phyloP scores from a whole-genome alignment of 1,140 invertebrate genomes.

The Pteromalus puparum region DNA sequence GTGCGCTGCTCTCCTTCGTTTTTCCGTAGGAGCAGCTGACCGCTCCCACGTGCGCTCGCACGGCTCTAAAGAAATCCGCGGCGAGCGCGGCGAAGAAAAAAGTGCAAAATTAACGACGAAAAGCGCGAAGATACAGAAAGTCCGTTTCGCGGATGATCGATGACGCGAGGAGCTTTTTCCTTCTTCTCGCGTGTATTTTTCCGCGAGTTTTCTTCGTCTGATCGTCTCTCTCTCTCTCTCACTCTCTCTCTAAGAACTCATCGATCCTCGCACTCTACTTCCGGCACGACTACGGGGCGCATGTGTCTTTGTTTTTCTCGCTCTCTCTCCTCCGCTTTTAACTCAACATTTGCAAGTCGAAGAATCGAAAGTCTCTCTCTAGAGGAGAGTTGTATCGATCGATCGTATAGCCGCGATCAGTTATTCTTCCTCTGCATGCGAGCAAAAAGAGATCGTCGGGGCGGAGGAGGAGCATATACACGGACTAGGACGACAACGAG shows the following conservation, averaged over 20 bases:
- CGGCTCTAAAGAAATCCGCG: background rate
- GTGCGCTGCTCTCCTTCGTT: background rate
- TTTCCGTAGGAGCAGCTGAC: background rate
- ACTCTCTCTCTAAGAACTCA: slow-evolving; percentile 39
- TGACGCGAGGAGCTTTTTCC: background rate
- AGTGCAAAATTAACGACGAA: slow-evolving; percentile 22
- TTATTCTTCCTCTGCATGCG: slow-evolving; percentile 59
- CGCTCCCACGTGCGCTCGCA: background rate
- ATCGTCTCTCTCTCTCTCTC: too few relatives aligned
- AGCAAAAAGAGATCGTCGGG: slow-evolving; percentile 48
- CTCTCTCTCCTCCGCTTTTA: slow-evolving; percentile 52
- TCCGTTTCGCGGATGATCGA: slow-evolving; percentile 35
- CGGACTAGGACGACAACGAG: background rate
- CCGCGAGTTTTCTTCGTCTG: background rate
- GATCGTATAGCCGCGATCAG: slow-evolving; percentile 64
- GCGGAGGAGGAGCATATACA: background rate
- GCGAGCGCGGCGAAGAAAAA: background rate
- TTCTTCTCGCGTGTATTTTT: background rate
- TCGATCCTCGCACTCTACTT: slow-evolving; percentile 53
- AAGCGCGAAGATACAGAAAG: background rate
- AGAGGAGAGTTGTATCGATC: slow-evolving; percentile 61
- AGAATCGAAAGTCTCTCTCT: slow-evolving; percentile 57
- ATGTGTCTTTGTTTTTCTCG: slow-evolving; percentile 37
- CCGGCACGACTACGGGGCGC: slow-evolving; percentile 35
- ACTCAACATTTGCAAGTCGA: slow-evolving; percentile 60